Evolutionary conservation across 2,797 vertebrate species (phyloP).

Genomic region (Pseudochaenichthys georgianus): DNA sequence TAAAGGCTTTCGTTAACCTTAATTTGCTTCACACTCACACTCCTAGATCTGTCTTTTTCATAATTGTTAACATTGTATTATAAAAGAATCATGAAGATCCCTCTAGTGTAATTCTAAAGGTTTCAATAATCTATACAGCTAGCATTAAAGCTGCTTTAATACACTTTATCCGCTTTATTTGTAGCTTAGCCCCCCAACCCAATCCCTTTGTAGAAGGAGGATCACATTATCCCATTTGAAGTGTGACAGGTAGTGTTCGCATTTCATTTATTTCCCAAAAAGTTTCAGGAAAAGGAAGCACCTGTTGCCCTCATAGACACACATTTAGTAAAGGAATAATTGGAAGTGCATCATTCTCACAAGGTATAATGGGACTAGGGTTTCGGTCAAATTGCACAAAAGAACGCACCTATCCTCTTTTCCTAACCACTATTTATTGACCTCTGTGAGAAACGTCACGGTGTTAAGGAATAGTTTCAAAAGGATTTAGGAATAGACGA

Average conservation of each 20-base stretch:
- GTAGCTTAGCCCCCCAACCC: not conserved
- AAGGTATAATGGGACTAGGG: not conserved
- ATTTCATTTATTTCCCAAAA: constrained; percentile 1
- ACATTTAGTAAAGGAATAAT: not conserved
- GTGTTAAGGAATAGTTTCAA: too few species aligned
- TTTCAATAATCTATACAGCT: not conserved
- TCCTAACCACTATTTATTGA: too few species aligned
- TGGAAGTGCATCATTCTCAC: not conserved
- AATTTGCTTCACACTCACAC: not conserved
- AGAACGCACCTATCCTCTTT: too few species aligned
- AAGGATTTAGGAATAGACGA: too few species aligned
- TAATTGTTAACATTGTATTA: not conserved
- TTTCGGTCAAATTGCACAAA: too few species aligned
- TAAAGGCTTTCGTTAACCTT: constrained; percentile 7
- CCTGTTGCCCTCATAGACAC: not conserved
- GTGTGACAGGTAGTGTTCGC: not conserved
- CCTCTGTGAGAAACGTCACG: too few species aligned
- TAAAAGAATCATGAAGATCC: not conserved
- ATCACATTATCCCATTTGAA: not conserved
- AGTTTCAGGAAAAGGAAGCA: not conserved
- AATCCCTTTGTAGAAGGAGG: not conserved
- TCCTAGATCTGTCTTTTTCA: too few species aligned
- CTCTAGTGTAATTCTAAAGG: not conserved
- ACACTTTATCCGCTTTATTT: not conserved
- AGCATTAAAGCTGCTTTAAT: not conserved